Conservation (phyloP, 1,140 invertebrate species). For the Grapholita molesta region DNA sequence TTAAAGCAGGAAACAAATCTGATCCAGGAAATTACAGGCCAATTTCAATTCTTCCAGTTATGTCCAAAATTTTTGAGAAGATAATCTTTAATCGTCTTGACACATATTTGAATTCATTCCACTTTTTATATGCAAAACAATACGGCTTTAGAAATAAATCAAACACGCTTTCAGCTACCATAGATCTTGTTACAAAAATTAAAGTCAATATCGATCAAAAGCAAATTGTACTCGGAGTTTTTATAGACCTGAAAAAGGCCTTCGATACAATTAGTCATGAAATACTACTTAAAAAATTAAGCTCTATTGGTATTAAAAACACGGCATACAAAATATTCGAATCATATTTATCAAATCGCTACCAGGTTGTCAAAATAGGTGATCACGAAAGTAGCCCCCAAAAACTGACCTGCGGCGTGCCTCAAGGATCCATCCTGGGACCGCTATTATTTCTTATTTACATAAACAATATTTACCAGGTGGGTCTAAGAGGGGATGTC, state of each 20-base stretch:
- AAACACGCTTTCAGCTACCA: no score
- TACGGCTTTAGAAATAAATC: no score
- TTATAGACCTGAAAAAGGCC: slow-evolving; percentile 15
- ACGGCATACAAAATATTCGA: no score
- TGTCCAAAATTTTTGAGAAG: not conserved
- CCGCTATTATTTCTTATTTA: slow-evolving; percentile 15
- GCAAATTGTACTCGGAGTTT: no score
- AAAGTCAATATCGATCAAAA: no score
- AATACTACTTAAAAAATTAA: not conserved
- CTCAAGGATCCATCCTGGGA: slow-evolving; percentile 18
- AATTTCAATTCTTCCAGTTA: not conserved
- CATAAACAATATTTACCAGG: not conserved
- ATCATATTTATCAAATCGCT: no score
- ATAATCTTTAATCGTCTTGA: not conserved
- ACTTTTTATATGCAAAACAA: not conserved
- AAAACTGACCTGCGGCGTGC: not conserved
- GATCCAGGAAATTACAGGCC: not conserved
- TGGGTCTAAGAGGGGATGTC: not conserved
- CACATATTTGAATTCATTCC: not conserved
- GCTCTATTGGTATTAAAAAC: not conserved
- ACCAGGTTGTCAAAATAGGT: slow-evolving; percentile 8
- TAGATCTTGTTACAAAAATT: no score
- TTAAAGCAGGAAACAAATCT: not conserved
- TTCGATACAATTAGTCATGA: slow-evolving; percentile 13
- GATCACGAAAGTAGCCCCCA: not conserved